Percentiles rank a stretch among this genome's conserved stretches.
Evolutionary conservation across 2,888 invertebrate genomes (phyloP).

Genomic region (Tiphia femorata): DNA sequence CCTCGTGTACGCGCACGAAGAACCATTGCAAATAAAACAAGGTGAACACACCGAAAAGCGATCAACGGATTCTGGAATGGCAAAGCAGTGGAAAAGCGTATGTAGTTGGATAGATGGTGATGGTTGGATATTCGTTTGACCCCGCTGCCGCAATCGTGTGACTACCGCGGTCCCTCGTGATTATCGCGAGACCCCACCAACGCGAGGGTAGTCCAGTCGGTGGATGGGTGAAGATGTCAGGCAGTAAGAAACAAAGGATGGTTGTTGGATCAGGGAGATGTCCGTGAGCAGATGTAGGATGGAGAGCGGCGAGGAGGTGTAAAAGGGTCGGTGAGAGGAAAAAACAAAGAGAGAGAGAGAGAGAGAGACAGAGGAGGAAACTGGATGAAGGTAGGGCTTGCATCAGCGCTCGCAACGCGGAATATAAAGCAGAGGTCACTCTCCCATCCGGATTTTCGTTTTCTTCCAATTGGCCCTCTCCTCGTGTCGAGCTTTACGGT

Average conservation of each 20-base stretch:
- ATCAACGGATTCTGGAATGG: no score
- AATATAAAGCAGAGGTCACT: slow-evolving; percentile 59
- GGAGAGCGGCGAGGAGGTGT: background rate
- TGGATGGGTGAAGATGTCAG: no score
- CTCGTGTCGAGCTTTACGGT: slow-evolving; percentile 9
- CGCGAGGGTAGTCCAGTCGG: no score
- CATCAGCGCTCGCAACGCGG: slow-evolving; percentile 55
- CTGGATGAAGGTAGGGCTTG: slow-evolving; percentile 40
- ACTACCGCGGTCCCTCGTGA: background rate
- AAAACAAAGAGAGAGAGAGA: background rate
- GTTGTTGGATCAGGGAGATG: background rate
- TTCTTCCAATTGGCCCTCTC: slow-evolving; percentile 23
- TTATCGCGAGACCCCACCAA: no score
- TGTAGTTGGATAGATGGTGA: background rate
- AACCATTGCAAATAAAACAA: slow-evolving; percentile 13
- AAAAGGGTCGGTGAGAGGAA: background rate
- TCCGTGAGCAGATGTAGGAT: no score
- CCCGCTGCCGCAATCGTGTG: background rate
- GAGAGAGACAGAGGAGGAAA: slow-evolving; percentile 10
- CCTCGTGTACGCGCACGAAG: slow-evolving; percentile 25
- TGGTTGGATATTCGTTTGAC: background rate
- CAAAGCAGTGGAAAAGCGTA: no score
- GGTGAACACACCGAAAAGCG: background rate
- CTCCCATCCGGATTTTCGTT: slow-evolving; percentile 39
- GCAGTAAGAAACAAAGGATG: background rate